Evolutionary conservation across 2,888 invertebrate genomes (phyloP).

Genomic region (Drepanosiphum platanoidis): DNA sequence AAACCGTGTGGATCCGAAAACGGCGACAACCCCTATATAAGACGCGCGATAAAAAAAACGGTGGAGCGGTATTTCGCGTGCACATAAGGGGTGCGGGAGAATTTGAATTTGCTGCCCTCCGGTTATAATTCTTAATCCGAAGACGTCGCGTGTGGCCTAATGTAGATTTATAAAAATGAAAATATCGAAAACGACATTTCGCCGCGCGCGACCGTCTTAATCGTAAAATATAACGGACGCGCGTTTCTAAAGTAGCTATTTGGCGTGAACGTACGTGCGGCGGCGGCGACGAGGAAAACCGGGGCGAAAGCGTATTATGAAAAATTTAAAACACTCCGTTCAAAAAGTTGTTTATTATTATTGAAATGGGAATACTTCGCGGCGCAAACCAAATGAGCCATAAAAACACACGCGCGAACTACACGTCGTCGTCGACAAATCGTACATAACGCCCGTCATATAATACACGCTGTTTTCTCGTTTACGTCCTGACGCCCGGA

Average conservation of each 20-base stretch:
- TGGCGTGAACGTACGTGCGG: background rate
- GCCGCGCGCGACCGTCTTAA: background rate
- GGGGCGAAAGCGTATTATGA: background rate
- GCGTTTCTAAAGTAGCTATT: conserved; percentile 11
- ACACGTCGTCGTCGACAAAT: no score
- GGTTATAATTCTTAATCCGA: conserved; percentile 14
- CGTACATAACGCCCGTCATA: no score
- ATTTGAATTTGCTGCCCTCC: background rate
- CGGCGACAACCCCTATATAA: no score
- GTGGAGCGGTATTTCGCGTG: background rate
- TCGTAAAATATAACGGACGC: conserved; percentile 39
- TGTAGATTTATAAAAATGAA: conserved; percentile 14
- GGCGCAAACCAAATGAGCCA: no score
- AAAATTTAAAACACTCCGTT: conserved; percentile 5
- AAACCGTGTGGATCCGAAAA: no score
- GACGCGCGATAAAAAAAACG: background rate
- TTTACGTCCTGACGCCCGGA: no score
- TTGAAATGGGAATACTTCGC: conserved; percentile 24
- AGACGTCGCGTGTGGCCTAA: background rate
- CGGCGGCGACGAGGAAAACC: background rate
- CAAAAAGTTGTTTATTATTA: conserved; percentile 51
- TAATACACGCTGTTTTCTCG: no score
- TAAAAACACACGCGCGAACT: no score
- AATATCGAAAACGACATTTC: conserved; percentile 14
- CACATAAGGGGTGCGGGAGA: no score